A percentile compares a stretch with the other conserved stretches of the same genome.
phyloP scores from a whole-genome alignment of 2,797 vertebrate genomes.

The Pseudomugil gertrudae region DNA sequence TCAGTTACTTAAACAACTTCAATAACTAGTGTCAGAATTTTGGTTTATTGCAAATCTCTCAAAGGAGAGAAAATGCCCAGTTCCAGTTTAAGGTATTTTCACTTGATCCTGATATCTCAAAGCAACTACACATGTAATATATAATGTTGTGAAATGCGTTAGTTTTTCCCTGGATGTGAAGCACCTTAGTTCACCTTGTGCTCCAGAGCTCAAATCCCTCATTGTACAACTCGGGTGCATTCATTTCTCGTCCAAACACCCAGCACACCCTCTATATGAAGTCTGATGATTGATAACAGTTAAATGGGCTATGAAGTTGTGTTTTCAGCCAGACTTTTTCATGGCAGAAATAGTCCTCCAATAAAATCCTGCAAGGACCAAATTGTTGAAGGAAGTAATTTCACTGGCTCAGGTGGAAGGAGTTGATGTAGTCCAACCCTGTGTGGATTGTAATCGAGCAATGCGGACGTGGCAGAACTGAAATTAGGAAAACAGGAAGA shows the following conservation, averaged over 20 bases:
- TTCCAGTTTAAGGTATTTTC: constrained; percentile 1
- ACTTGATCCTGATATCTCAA: not conserved
- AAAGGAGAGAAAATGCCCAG: not conserved
- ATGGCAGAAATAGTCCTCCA: constrained; percentile 44
- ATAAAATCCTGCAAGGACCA: constrained; percentile 48
- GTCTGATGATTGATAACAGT: constrained; percentile 77
- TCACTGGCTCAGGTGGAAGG: constrained; percentile 55
- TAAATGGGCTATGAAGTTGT: constrained; percentile 66
- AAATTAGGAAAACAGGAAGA: constrained; percentile 67
- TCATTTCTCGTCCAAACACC: constrained; percentile 66
- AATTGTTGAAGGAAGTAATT: constrained; percentile 68
- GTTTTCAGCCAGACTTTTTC: constrained; percentile 11
- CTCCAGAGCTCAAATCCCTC: constrained; percentile 8
- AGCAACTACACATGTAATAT: not conserved
- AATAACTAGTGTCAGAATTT: constrained; percentile 1
- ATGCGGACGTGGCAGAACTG: constrained; percentile 71
- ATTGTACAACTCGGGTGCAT: constrained; percentile 17
- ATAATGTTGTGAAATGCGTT: not conserved
- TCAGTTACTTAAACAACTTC: constrained; percentile 4
- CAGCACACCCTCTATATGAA: constrained; percentile 33
- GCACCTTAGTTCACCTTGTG: constrained; percentile 6
- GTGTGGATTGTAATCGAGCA: constrained; percentile 69
- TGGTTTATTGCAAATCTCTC: not conserved
- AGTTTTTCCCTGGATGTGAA: constrained; percentile 8
- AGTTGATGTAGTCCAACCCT: constrained; percentile 67